These are phyloP conservation scores for Dicerorhinus sumatrensis DNA, from an alignment of 2,113 vertebrate species.

Conservation along the genomic window DNA sequence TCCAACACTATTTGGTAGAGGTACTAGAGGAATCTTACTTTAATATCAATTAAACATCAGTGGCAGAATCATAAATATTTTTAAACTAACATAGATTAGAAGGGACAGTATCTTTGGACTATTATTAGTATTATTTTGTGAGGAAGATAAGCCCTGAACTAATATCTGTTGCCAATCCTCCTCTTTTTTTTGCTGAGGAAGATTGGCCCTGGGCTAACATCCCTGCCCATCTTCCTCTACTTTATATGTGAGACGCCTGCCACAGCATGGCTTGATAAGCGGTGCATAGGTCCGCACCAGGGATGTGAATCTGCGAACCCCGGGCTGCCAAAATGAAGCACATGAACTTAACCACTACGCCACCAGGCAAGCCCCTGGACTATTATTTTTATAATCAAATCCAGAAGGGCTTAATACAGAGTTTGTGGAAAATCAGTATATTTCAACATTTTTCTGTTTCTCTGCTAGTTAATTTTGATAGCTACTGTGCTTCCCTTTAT, in stretches of 20 bases:
- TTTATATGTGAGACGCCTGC: too few species aligned
- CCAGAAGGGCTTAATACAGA: background rate
- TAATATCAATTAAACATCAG: background rate
- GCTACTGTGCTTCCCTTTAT: background rate
- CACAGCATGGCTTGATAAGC: too few species aligned
- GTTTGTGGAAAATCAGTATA: conserved; percentile 3
- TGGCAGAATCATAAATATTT: background rate
- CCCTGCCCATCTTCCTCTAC: too few species aligned
- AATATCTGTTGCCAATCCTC: too few species aligned
- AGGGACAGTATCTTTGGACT: background rate
- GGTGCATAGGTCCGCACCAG: too few species aligned
- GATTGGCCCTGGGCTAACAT: too few species aligned
- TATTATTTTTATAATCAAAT: conserved; percentile 31
- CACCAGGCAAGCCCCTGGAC: background rate
- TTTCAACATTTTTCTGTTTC: conserved; percentile 11
- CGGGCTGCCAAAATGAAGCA: too few species aligned
- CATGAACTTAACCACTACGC: too few species aligned
- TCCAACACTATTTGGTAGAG: background rate
- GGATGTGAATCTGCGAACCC: too few species aligned
- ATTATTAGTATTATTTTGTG: conserved; percentile 1
- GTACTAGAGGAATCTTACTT: background rate
- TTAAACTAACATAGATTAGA: background rate
- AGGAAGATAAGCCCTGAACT: too few species aligned
- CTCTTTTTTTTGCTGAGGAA: too few species aligned
- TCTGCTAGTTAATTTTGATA: conserved; percentile 10